phyloP scores from a whole-genome alignment of 2,797 vertebrate genomes.

The Paedocypris micromegethes region DNA sequence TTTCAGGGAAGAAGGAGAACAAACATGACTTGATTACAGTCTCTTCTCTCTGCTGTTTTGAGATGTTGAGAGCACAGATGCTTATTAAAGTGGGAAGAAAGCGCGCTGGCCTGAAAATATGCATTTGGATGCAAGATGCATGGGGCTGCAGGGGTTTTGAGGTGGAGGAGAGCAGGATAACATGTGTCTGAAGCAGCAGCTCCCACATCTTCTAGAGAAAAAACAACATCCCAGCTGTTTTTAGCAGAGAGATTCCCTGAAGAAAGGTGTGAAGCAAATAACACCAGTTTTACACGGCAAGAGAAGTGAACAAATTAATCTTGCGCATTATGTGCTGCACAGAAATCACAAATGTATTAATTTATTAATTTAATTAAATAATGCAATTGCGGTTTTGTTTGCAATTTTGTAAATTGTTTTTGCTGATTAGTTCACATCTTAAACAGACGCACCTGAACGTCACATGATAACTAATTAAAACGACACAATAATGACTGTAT shows the following conservation, averaged over 20 bases:
- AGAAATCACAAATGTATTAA: too few relatives aligned
- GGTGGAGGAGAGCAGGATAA: not conserved
- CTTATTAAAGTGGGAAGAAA: conserved; percentile 29
- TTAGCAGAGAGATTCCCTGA: not conserved
- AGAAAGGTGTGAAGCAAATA: not conserved
- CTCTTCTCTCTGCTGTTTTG: conserved; percentile 30
- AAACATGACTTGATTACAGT: conserved; percentile 38
- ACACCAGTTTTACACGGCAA: not conserved
- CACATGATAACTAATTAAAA: too few relatives aligned
- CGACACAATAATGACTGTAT: too few relatives aligned
- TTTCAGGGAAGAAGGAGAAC: conserved; percentile 36
- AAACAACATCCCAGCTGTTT: not conserved
- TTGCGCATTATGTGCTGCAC: too few relatives aligned
- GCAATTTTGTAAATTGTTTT: too few relatives aligned
- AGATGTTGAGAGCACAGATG: conserved; percentile 18
- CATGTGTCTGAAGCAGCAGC: not conserved
- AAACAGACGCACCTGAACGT: too few relatives aligned
- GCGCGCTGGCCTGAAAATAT: conserved; percentile 4
- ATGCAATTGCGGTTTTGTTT: too few relatives aligned
- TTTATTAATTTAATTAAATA: too few relatives aligned
- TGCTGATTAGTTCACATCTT: too few relatives aligned
- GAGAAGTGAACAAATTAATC: not conserved
- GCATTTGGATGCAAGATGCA: conserved; percentile 20
- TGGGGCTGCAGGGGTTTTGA: not conserved
- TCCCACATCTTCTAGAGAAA: not conserved